phyloP scores from a whole-genome alignment of 2,113 vertebrate genomes.

The Microcebus lehilahytsara region DNA sequence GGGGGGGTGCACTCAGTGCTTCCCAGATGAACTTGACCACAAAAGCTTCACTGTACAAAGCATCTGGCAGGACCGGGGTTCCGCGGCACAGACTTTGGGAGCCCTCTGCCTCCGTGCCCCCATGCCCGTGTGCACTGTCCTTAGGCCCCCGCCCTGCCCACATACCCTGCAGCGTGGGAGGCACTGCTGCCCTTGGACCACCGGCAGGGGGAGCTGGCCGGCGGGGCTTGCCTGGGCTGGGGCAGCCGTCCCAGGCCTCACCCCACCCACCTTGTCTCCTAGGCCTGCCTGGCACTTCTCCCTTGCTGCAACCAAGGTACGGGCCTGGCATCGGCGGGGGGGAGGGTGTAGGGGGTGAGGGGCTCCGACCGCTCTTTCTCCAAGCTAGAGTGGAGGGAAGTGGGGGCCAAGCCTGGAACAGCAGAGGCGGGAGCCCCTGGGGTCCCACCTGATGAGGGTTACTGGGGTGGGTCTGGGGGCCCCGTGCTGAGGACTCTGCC shows the following conservation, averaged over 20 bases:
- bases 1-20: not conserved
- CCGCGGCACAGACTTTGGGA: not conserved
- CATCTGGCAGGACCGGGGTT: not conserved
- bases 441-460: not conserved
- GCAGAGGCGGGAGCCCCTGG: not conserved
- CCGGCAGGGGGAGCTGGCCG: fast-evolving
- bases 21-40: not conserved
- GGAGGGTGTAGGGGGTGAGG: fast-evolving
- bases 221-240: not conserved
- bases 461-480: not conserved
- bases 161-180: not conserved
- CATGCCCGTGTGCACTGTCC: not conserved
- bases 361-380: not conserved
- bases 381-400: not conserved
- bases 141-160: not conserved
- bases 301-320: constrained; percentile 94
- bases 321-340: not conserved
- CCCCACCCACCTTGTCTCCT: constrained; percentile 53
- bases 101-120: no score
- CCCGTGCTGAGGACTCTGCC: not conserved
- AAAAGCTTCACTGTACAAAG: not conserved
- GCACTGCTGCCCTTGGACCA: not conserved
- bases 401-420: not conserved
- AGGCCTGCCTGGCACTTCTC: constrained; percentile 93
- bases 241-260: not conserved